phyloP scores from a whole-genome alignment of 2,797 vertebrate species.

The Tamandua tetradactyla region DNA sequence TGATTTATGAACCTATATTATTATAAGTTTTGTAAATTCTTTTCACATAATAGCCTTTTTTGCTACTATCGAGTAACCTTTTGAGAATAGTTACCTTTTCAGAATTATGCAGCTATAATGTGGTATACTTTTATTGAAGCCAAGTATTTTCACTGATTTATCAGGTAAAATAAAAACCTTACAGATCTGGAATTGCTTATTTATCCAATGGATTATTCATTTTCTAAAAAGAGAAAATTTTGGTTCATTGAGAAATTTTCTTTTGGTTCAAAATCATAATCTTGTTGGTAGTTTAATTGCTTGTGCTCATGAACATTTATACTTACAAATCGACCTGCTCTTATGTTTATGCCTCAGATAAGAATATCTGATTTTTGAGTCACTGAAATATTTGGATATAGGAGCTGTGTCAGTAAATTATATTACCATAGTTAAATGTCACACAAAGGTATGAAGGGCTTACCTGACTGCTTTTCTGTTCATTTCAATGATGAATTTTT shows the following conservation, averaged over 20 bases:
- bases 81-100: neutral
- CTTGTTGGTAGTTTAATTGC: neutral
- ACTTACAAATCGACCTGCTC: neutral
- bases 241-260: neutral
- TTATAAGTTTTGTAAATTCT: neutral
- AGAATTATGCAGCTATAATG: neutral
- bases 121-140: neutral
- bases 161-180: conserved; percentile 35
- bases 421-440: neutral
- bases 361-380: neutral
- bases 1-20: neutral
- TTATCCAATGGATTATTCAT: neutral
- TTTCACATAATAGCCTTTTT: neutral
- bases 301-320: neutral
- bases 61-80: neutral
- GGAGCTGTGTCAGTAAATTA: neutral
- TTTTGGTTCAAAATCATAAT: neutral
- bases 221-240: conserved; percentile 21
- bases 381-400: neutral
- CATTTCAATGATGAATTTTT: neutral
- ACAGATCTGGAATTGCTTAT: neutral
- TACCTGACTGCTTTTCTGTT: neutral
- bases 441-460: neutral
- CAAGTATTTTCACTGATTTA: neutral
- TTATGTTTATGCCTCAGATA: neutral